phyloP scores from a whole-genome alignment of 2,888 invertebrate species.

The Parthenolecanium corni region DNA sequence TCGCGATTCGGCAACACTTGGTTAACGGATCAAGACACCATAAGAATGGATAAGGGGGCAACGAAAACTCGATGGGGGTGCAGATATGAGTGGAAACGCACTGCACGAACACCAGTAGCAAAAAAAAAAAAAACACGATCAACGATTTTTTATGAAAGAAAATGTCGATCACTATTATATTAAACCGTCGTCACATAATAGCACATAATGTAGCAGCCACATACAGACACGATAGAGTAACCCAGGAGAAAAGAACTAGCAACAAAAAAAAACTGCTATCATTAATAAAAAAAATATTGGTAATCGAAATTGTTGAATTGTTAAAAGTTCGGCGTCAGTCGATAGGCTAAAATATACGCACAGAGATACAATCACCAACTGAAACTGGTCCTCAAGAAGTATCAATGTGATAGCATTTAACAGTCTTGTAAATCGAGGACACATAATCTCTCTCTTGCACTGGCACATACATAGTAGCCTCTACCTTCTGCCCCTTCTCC shows the following conservation, averaged over 20 bases:
- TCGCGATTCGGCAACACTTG: constrained; percentile 17
- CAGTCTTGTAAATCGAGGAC: constrained; percentile 28
- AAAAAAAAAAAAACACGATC: too few species aligned
- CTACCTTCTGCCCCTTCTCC: neutral
- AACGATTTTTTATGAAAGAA: neutral
- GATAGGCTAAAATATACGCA: constrained; percentile 13
- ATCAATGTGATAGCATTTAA: constrained; percentile 28
- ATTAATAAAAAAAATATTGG: too few species aligned
- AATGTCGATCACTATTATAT: constrained; percentile 20
- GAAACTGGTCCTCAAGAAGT: constrained; percentile 25
- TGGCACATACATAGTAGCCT: neutral
- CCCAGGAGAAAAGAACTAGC: constrained; percentile 1
- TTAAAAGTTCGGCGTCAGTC: constrained; percentile 17
- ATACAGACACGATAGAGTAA: constrained; percentile 17
- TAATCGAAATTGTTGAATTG: neutral
- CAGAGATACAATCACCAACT: constrained; percentile 27
- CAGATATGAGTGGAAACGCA: too few species aligned
- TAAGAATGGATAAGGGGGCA: neutral
- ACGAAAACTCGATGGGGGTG: neutral
- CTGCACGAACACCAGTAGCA: too few species aligned
- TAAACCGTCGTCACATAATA: constrained; percentile 8
- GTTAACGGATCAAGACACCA: constrained; percentile 12
- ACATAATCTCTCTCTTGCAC: constrained; percentile 14
- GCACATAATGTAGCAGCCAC: neutral
- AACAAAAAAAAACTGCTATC: constrained; percentile 3